Conservation (phyloP, 2,113 vertebrate species). For the Lophotis ruficrista region DNA sequence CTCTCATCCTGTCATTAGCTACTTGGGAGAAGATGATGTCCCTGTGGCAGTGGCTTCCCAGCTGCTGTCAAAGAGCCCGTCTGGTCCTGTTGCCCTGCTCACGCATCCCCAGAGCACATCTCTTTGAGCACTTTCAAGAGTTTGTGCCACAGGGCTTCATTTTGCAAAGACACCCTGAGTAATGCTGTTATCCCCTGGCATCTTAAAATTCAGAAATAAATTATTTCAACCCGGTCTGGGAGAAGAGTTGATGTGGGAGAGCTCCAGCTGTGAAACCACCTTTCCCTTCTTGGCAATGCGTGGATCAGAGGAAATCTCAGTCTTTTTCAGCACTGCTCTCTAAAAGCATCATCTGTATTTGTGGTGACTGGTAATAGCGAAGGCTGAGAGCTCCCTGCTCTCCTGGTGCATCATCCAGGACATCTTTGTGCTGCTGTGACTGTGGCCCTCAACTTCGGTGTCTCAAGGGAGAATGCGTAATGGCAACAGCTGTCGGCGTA, state of each 20-base stretch:
- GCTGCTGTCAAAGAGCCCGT: background rate
- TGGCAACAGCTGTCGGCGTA: background rate
- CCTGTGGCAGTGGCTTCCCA: background rate
- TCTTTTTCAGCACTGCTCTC: background rate
- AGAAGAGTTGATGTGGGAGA: background rate
- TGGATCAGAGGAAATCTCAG: background rate
- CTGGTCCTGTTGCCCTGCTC: rapidly evolving
- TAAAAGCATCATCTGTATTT: background rate
- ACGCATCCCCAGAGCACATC: background rate
- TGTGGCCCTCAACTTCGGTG: background rate
- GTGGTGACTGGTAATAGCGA: background rate
- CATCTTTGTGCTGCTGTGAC: background rate
- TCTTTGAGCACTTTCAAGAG: background rate
- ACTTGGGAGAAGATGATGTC: no score
- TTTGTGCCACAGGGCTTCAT: background rate
- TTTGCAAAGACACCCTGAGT: background rate
- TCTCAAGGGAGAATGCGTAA: background rate
- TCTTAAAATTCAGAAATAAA: background rate
- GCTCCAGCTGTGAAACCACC: background rate
- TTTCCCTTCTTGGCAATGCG: background rate
- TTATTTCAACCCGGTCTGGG: background rate
- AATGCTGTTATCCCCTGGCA: background rate
- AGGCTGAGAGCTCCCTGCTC: background rate
- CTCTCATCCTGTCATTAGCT: no score
- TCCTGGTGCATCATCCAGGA: background rate